Percentiles rank a stretch among this genome's conserved stretches.
Conservation (phyloP, 2,888 invertebrate species). For the Clanis bilineata region DNA sequence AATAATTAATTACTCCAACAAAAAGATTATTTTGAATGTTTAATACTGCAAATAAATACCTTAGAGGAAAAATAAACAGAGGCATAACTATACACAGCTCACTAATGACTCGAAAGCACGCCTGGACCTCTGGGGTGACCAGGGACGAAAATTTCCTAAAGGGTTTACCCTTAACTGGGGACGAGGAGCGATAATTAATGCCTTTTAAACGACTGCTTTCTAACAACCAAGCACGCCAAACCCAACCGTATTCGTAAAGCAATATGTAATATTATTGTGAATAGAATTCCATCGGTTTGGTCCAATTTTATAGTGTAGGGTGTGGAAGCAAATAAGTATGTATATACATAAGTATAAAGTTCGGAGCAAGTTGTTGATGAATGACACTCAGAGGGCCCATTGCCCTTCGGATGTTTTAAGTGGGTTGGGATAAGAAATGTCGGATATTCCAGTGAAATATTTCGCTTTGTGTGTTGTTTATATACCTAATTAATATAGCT, state of each 20-base stretch:
- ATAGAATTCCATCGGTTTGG: slow-evolving; percentile 53
- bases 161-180: slow-evolving; percentile 77
- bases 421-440: slow-evolving; percentile 79
- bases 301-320: slow-evolving; percentile 78
- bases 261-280: slow-evolving; percentile 37
- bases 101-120: slow-evolving; percentile 73
- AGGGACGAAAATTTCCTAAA: slow-evolving; percentile 78
- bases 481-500: slow-evolving; percentile 37
- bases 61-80: slow-evolving; percentile 58
- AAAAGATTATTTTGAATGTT: not conserved
- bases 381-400: slow-evolving; percentile 81
- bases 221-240: slow-evolving; percentile 27
- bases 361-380: slow-evolving; percentile 76
- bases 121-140: slow-evolving; percentile 76
- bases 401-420: slow-evolving; percentile 81
- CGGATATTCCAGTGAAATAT: slow-evolving; percentile 77
- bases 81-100: slow-evolving; percentile 69
- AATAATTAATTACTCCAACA: not conserved
- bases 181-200: slow-evolving; percentile 75
- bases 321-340: slow-evolving; percentile 62
- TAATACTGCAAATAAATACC: slow-evolving; percentile 34
- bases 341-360: slow-evolving; percentile 65
- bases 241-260: slow-evolving; percentile 29
- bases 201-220: slow-evolving; percentile 68
- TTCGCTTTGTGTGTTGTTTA: slow-evolving; percentile 46